Evolutionary conservation across 2,113 vertebrate species (phyloP), one percentile per base, ranked within the genome.

Genomic region (Nyctereutes procyonoides): DNA sequence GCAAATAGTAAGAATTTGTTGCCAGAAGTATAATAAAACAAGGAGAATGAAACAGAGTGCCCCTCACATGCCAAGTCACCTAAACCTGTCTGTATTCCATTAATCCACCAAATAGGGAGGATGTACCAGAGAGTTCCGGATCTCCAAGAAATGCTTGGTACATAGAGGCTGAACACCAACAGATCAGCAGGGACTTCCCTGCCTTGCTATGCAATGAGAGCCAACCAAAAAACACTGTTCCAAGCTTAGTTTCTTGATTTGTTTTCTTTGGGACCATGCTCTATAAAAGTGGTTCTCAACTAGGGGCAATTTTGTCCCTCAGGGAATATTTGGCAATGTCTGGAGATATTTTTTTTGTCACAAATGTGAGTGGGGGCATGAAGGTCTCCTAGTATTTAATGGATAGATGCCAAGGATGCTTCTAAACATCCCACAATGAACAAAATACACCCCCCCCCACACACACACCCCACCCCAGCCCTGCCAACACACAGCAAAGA

Each of bases 21-120:
- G 69, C 95, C 93, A 88, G 74, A n/a, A 80, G 86, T 67, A 8
- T 73, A 97, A 95, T 94, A 96, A 97, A 97, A 95, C 13, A 10
- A 93, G 55, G 32, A 95, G 58, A 98, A 90, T 84, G 83, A 96
- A 97, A 93, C 35, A 90, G 51, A 89, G 76, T 85, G n/a, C 67
- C 63, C 69, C 56, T 92, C 22, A 6, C 15, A 28, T 90, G 80
- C 88, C 94, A 97, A 96, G 67, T 85, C 62, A 93, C 62, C 95
- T 95, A 92, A 43, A 92, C 76, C 65, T 96, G 87, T 85, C 84
- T 90, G 56, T n/a, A 60, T 83, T 87, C 16, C 91, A 92, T 93
- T 94, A 96, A 96, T 92, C 67, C 90, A 97, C 53, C 56, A 81
- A 48, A 71, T 22, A 92, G 38, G 92, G 60, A 93, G n/a, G 10